Base-by-base conservation (phyloP, 2,113 vertebrate species). In the Cynocephalus volans region DNA sequence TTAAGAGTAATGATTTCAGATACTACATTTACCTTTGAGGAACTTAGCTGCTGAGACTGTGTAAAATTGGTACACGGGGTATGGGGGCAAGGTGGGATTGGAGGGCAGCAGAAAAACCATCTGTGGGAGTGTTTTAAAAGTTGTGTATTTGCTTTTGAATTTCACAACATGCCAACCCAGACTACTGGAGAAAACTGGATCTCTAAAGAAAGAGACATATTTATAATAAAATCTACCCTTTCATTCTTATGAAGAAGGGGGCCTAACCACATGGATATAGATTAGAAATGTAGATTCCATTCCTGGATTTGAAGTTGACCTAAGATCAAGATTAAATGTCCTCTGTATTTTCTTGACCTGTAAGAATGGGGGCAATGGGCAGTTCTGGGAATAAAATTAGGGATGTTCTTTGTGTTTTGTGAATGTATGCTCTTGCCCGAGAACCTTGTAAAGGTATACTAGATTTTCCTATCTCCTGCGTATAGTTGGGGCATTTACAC, bases 61-160 rank as follows among this genome's bases (percentile, higher is more conserved):
- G 8, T 2, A 1, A 36, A 65, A 36, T 13, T 36, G 26, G 58
- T n/a, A 6, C 31, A 4, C 33, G 23, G 41, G 83, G 17, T 1
- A 48, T 41, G 33, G n/a, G 75, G 9, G 24, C 31, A 41, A 41
- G 41, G 41, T 41, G 41, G 14, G 23, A 33, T 36, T 56, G 60
- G 62, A 24, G 65, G 60, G 45, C 65, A 36, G 67, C 45, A 72
- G 64, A 4, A 69, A 85, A 79, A n/a, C 67, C 18, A 41, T 86
- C 95, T 97, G 88, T 97, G 88, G 90, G 90, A 94, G 31, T 73
- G 31, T 72, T 70, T 92, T 81, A 56, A 13, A 82, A 75, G 84
- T 23, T 91, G 48, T 94, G 65, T 85, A 48, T 96, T 96, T 96
- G 86, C 86, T 94, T 96, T 94, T 84, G 77, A 83, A 93, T 96